Base-by-base conservation (phyloP, 2,888 invertebrate species). In the Drosophila kokeensis region DNA sequence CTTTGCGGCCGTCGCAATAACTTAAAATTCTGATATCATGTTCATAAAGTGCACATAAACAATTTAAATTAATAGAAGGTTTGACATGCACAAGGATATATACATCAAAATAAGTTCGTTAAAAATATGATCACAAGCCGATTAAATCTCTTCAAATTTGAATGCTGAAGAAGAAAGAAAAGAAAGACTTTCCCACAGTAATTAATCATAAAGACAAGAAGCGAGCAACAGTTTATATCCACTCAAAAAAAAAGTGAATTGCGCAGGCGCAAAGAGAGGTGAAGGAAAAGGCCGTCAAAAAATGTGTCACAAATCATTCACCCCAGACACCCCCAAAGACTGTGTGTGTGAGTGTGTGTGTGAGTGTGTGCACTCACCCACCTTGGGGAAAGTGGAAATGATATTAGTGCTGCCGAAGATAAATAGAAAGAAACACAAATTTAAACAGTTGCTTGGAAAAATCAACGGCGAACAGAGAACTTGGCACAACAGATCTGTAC, bases 221-320 rank as follows among this genome's bases (percentile, higher is more conserved):
- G 34, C 6, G 38, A 29, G 32, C 50, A 58, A 36, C 45, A 32
- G 60, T 57, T 40, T 48, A 60, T 36, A 64, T 55, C 29, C 60
- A 68, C 24, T 66, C 54, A 68, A 70, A 66, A 70, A 64, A 54
- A 10, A 18, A 27, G 2, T 36, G 36, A 18, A 24, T 15, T 36
- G 45, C 68, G 82, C 82, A 76, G 67, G 70, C 76, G 69, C 61
- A 62, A 40, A 55, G 74, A 24, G 62, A 69, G 45, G 27, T 36
- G 36, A 27, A 34, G 66, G 64, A 32, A 58, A 42, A 48, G 49
- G 77, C 81, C 82, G 79, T 85, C 86, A 79, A 76, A 73, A 72
- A 83, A 89, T 78, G 78, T 90, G 87, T 90, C 87, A 87, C 90
- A 90, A 90, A 91, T 90, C 86, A 90, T 87, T 89, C 87, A 88